Conservation (phyloP, 2,797 vertebrate species). For the Molossus molossus region DNA sequence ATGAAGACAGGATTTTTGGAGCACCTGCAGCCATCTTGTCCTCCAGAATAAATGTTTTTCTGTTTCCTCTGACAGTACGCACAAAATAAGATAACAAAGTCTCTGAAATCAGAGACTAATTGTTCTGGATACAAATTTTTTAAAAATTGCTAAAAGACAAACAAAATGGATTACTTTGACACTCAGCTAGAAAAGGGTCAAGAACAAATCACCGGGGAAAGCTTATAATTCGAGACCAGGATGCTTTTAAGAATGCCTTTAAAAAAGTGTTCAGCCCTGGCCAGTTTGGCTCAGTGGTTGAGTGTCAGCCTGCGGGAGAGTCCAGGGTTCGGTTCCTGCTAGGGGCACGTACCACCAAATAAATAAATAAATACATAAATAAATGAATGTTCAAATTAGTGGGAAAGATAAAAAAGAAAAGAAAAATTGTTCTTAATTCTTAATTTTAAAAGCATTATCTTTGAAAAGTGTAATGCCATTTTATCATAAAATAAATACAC, state of each 20-base stretch:
- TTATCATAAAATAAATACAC: background rate
- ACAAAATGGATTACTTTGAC: background rate
- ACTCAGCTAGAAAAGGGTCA: background rate
- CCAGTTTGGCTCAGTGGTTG: no score
- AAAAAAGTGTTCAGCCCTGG: background rate
- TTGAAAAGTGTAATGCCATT: slow-evolving; percentile 44
- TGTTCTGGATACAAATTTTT: background rate
- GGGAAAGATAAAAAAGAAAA: background rate
- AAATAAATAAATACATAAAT: no score
- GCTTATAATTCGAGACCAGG: background rate
- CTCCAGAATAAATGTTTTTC: background rate
- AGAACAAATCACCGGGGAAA: background rate
- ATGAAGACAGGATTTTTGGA: background rate
- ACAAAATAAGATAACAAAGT: slow-evolving; percentile 31
- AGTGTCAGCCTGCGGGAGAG: no score
- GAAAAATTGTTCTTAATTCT: background rate
- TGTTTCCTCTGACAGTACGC: background rate
- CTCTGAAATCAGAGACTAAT: slow-evolving; percentile 45
- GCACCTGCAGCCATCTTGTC: background rate
- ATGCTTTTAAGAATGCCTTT: background rate
- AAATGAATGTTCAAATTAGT: background rate
- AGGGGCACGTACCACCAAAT: no score
- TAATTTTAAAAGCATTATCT: slow-evolving; percentile 21
- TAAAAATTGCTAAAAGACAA: background rate
- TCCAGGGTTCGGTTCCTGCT: no score